Base-by-base conservation (phyloP, 1,140 invertebrate genomes). In the Hyphantria cunea region DNA sequence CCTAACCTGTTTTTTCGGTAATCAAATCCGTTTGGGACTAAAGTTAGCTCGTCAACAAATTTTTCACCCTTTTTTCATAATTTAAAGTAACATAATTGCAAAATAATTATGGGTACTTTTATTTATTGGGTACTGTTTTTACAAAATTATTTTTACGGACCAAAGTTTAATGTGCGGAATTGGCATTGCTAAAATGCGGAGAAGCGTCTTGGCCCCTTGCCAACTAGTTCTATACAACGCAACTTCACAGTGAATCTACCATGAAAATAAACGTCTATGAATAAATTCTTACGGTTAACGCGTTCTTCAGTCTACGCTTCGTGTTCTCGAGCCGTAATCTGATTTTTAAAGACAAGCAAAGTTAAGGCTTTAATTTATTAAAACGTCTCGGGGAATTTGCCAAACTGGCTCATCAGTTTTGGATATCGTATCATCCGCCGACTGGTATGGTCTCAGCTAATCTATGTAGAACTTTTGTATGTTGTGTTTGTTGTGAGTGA, bases 361-460 rank as follows among this genome's bases (percentile, higher is more conserved):
- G 17, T 3, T 25, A 25, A 25, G 17, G 17, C 17, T 25, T 25
- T 50, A 58, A 39, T 37, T 15, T 13, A 8, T 41, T 9, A 31
- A 13, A 25, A 25, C 15, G 14, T 45, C 33, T 9, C 37, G 10
- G 17, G 52, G 12, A 33, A 53, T 54, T 34, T 54, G 44, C 53
- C 64, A 92, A 92, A 84, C 92, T 94, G 93, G 93, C 93, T 91
- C 93, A 94, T 85, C 93, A 94, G 91, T 94, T 94, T 89, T 94
- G 93, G 93, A 94, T 94, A 79, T 94, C 93, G 51, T 94, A 94
- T 86, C 93, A 93, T 89, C 93, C 93, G 78, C 93, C 93, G 69
- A 75, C 86, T 66, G 85, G 86, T 88, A 73, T 25, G 17, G 17
- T 25, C 17, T 25, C 5, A 25, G 17, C 17, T 25, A 25, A 25